phyloP scores from a whole-genome alignment of 2,888 invertebrate species.

The Aleiodes leptofemur region DNA sequence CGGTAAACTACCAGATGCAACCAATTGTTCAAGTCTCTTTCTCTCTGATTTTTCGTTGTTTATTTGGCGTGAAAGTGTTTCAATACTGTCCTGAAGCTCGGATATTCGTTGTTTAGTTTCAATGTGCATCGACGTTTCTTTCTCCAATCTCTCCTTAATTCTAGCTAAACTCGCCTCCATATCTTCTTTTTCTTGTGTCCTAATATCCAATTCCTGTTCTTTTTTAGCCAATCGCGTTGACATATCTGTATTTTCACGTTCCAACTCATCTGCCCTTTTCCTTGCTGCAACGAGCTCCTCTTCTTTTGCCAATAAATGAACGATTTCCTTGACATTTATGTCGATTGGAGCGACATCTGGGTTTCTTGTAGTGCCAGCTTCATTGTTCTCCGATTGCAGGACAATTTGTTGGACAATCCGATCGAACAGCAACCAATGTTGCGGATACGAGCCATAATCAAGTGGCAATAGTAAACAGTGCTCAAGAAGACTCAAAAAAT shows the following conservation, averaged over 20 bases:
- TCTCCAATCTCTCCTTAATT: slow-evolving; percentile 91
- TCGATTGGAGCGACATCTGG: slow-evolving; percentile 91
- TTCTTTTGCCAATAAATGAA: slow-evolving; percentile 93
- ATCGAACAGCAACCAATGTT: slow-evolving; percentile 96
- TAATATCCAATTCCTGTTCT: slow-evolving; percentile 93
- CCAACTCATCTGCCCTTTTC: slow-evolving; percentile 90
- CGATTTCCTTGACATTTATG: slow-evolving; percentile 93
- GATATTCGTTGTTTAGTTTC: slow-evolving; percentile 88
- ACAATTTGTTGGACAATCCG: slow-evolving; percentile 96
- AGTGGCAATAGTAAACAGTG: slow-evolving; percentile 90
- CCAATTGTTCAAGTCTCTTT: slow-evolving; percentile 88
- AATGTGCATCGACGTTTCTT: slow-evolving; percentile 91
- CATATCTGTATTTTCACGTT: slow-evolving; percentile 92
- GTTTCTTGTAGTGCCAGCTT: slow-evolving; percentile 78
- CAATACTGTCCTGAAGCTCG: slow-evolving; percentile 79
- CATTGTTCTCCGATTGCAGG: slow-evolving; percentile 83
- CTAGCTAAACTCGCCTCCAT: slow-evolving; percentile 88
- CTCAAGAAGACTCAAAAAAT: slow-evolving; percentile 91
- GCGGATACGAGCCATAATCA: slow-evolving; percentile 90
- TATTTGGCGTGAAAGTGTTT: slow-evolving; percentile 77
- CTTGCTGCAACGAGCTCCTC: slow-evolving; percentile 93
- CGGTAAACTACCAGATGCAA: slow-evolving; percentile 93
- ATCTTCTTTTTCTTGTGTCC: slow-evolving; percentile 95
- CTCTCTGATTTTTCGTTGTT: slow-evolving; percentile 88
- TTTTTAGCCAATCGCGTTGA: slow-evolving; percentile 91